A percentile compares a stretch with the other conserved stretches of the same genome.
Evolutionary conservation across 2,113 vertebrate species (phyloP).

Genomic region (Nesogale talazaci): DNA sequence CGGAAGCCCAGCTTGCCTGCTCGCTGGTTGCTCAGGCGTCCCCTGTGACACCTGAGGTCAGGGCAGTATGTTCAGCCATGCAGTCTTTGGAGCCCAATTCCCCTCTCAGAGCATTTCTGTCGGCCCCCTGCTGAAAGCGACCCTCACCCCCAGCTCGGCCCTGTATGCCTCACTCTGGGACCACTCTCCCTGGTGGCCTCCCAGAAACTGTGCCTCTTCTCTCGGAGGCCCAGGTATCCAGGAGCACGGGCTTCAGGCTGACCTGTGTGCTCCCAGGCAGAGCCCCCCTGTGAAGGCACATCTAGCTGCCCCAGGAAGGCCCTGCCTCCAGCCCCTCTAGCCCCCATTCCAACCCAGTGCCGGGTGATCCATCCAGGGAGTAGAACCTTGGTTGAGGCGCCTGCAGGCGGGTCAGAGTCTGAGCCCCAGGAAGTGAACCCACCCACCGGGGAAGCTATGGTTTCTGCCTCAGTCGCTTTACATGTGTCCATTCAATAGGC

Average conservation of each 20-base stretch:
- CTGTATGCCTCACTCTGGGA: background rate
- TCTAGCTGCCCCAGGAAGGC: background rate
- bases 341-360: no score
- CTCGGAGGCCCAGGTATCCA: background rate
- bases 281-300: background rate
- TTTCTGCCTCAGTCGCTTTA: background rate
- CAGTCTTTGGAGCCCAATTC: no score
- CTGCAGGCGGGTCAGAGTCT: background rate
- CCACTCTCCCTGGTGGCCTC: no score
- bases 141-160: background rate
- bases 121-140: background rate
- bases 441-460: no score
- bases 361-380: fast-evolving
- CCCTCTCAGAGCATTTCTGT: background rate
- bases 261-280: background rate
- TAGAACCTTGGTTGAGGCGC: background rate
- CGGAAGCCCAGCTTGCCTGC: background rate
- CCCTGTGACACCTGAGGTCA: background rate
- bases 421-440: no score
- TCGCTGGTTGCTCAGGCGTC: background rate
- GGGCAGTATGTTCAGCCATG: fast-evolving
- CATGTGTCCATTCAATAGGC: no score
- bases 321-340: background rate
- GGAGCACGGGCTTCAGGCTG: background rate
- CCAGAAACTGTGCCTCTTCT: background rate